These are phyloP conservation scores for Datnioides undecimradiatus DNA, from an alignment of 2,113 vertebrate genomes.

Conservation along the genomic window DNA sequence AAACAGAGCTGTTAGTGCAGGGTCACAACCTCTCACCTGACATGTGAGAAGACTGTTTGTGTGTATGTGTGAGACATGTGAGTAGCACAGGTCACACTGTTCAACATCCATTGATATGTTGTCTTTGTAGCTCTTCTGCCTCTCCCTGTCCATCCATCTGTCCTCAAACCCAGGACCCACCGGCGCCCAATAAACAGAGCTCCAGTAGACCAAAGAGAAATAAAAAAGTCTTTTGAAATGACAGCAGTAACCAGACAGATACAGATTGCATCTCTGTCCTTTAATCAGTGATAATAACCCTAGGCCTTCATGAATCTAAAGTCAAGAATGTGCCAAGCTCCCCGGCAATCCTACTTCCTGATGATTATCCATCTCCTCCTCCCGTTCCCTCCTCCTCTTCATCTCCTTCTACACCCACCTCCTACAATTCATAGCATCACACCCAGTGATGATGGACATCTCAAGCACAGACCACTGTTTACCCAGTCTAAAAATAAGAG, in stretches of 20 bases:
- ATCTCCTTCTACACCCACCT: constrained; percentile 38
- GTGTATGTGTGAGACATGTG: constrained; percentile 32
- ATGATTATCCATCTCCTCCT: constrained; percentile 59
- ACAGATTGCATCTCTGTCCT: constrained; percentile 30
- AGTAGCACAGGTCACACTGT: constrained; percentile 42
- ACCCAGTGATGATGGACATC: constrained; percentile 54
- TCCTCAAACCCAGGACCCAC: constrained; percentile 6
- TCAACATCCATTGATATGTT: constrained; percentile 44
- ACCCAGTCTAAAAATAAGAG: constrained; percentile 64
- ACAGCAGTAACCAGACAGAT: constrained; percentile 21
- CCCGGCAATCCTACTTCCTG: constrained; percentile 55
- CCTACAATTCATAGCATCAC: constrained; percentile 27
- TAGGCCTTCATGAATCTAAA: constrained; percentile 49
- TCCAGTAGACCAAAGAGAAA: background rate
- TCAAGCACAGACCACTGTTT: constrained; percentile 56
- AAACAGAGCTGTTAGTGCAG: constrained; percentile 66
- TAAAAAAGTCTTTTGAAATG: constrained; percentile 30
- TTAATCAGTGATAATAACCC: constrained; percentile 55
- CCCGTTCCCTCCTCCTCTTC: constrained; percentile 15
- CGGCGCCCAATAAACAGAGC: background rate
- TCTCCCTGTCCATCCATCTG: constrained; percentile 19
- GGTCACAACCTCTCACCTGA: constrained; percentile 70
- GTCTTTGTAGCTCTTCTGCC: constrained; percentile 33
- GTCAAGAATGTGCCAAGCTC: constrained; percentile 55
- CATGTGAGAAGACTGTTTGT: constrained; percentile 62